These are phyloP conservation scores for Carabus problematicus DNA, from an alignment of 2,888 invertebrate species.

Conservation along the genomic window DNA sequence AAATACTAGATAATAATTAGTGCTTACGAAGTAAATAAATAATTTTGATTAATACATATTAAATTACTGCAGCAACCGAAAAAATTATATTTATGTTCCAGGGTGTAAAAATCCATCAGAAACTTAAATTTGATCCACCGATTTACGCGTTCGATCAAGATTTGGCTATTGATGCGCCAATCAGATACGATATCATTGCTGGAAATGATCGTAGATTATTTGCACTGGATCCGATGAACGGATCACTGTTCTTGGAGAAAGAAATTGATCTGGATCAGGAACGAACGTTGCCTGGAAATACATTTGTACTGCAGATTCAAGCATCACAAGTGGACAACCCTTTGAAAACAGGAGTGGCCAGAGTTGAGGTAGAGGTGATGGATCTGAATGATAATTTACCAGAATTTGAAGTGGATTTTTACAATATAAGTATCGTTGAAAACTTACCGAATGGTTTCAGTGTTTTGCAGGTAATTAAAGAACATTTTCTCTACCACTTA, in stretches of 20 bases:
- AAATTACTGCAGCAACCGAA: no score
- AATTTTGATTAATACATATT: no score
- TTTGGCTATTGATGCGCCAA: constrained; percentile 72
- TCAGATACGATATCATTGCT: constrained; percentile 80
- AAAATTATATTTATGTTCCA: constrained; percentile 53
- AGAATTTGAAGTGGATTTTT: constrained; percentile 87
- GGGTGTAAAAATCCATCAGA: constrained; percentile 76
- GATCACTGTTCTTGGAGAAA: constrained; percentile 76
- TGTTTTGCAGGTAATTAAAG: constrained; percentile 61
- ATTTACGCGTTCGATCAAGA: constrained; percentile 85
- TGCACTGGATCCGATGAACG: constrained; percentile 75
- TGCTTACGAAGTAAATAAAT: no score
- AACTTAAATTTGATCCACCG: constrained; percentile 72
- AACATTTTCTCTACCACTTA: no score
- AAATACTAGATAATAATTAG: no score
- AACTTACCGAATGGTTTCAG: constrained; percentile 85
- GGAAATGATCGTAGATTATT: constrained; percentile 83
- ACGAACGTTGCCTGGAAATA: constrained; percentile 74
- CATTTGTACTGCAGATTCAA: constrained; percentile 79
- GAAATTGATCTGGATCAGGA: constrained; percentile 85
- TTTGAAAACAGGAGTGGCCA: constrained; percentile 74
- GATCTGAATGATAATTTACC: constrained; percentile 87
- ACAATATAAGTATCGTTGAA: constrained; percentile 91
- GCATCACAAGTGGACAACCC: constrained; percentile 82
- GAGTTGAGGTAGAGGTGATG: constrained; percentile 75